A percentile compares a stretch with the other conserved stretches of the same genome.
Evolutionary conservation across 2,888 invertebrate species (phyloP).

Genomic region (Baccha elongata): DNA sequence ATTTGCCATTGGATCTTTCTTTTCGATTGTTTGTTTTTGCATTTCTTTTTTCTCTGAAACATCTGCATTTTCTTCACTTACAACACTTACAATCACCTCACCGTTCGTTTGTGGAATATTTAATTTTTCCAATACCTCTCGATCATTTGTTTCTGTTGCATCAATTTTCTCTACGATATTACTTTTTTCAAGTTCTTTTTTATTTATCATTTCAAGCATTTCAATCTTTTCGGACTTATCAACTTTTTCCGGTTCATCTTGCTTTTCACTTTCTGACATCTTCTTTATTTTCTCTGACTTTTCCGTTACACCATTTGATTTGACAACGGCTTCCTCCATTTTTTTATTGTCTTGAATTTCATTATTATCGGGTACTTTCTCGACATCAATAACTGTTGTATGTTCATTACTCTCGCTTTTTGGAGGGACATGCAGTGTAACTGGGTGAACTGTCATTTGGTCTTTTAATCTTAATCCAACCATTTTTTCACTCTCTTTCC

Average conservation of each 20-base stretch:
- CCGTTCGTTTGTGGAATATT: slow-evolving; percentile 41
- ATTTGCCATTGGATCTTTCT: slow-evolving; percentile 43
- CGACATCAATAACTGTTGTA: slow-evolving; percentile 61
- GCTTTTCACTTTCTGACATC: slow-evolving; percentile 46
- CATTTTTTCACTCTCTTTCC: slow-evolving; percentile 83
- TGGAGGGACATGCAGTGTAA: slow-evolving; percentile 54
- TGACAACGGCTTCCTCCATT: slow-evolving; percentile 48
- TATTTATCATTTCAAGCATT: slow-evolving; percentile 33
- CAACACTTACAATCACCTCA: slow-evolving; percentile 29
- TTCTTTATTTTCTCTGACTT: slow-evolving; percentile 61
- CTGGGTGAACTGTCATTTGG: slow-evolving; percentile 47
- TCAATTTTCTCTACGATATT: slow-evolving; percentile 10
- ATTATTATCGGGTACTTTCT: slow-evolving; percentile 25
- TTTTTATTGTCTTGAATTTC: slow-evolving; percentile 56
- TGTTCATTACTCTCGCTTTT: slow-evolving; percentile 40
- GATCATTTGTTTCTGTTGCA: slow-evolving; percentile 8
- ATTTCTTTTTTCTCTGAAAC: slow-evolving; percentile 8
- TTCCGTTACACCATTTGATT: slow-evolving; percentile 39
- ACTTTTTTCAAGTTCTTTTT: not conserved
- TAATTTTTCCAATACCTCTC: slow-evolving; percentile 46
- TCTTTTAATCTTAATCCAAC: slow-evolving; percentile 77
- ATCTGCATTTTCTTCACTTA: slow-evolving; percentile 20
- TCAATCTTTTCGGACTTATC: slow-evolving; percentile 64
- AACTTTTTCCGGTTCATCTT: slow-evolving; percentile 48
- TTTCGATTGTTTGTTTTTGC: slow-evolving; percentile 11